phyloP scores from a whole-genome alignment of 2,113 vertebrate genomes.

The Mystacornis crossleyi region DNA sequence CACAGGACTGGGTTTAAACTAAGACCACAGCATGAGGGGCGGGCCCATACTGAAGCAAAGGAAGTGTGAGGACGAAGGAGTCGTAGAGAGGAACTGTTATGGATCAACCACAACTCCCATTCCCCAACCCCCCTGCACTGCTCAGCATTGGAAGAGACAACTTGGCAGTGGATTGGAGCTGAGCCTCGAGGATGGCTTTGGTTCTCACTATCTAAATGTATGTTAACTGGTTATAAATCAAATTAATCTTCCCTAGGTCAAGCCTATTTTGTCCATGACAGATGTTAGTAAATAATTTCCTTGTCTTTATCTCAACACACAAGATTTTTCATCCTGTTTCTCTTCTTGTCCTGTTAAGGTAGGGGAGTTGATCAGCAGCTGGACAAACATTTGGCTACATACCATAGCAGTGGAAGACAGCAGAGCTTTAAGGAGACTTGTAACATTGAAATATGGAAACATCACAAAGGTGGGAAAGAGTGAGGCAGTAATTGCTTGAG shows the following conservation, averaged over 20 bases:
- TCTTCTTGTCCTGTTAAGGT: not conserved
- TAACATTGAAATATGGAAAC: not conserved
- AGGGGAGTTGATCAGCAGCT: not conserved
- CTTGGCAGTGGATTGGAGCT: not conserved
- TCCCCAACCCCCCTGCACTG: rapidly evolving
- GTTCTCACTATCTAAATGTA: not conserved
- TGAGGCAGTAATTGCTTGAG: not conserved
- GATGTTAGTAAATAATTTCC: not conserved
- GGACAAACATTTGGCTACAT: not conserved
- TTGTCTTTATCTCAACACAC: not conserved
- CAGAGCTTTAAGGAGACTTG: not conserved
- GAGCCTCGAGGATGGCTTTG: not conserved
- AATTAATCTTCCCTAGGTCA: not conserved
- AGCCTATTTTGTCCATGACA: not conserved
- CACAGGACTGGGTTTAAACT: not conserved
- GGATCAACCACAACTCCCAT: not conserved
- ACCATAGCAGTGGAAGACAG: not conserved
- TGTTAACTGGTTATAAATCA: not conserved
- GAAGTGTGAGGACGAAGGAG: not conserved
- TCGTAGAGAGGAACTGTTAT: not conserved
- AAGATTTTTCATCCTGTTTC: not conserved
- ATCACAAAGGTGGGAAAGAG: not conserved
- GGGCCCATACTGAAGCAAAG: not conserved
- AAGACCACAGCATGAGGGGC: not conserved
- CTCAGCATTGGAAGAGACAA: rapidly evolving